Conservation (phyloP, 2,888 invertebrate genomes). For the Harpalus rubripes region DNA sequence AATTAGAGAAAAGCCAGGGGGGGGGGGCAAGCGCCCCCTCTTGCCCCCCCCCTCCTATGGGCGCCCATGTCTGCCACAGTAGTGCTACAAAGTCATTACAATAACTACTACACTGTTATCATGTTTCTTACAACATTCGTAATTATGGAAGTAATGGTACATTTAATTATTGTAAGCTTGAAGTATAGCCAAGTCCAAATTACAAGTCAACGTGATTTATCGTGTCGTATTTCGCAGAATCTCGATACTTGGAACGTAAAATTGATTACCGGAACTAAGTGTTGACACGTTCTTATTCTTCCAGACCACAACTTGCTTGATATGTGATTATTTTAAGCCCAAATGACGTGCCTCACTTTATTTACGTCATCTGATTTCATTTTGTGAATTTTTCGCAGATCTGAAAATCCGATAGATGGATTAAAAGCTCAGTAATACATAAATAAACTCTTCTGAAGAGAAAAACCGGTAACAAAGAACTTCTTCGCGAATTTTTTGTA, state of each 20-base stretch:
- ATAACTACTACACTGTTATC: background rate
- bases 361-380: slow-evolving; percentile 17
- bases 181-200: slow-evolving; percentile 44
- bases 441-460: background rate
- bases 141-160: background rate
- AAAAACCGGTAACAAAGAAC: slow-evolving; percentile 28
- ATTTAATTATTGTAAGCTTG: slow-evolving; percentile 46
- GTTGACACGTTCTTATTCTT: slow-evolving; percentile 30
- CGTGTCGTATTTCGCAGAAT: slow-evolving; percentile 16
- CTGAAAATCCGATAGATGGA: slow-evolving; percentile 17
- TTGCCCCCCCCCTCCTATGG: too few species aligned
- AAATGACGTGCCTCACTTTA: slow-evolving; percentile 14
- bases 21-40: too few species aligned
- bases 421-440: slow-evolving; percentile 14
- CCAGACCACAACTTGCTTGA: background rate
- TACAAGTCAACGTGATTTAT: slow-evolving; percentile 10
- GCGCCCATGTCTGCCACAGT: too few species aligned
- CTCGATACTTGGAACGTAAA: slow-evolving; percentile 16
- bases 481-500: slow-evolving; percentile 18
- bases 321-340: slow-evolving; percentile 46
- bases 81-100: too few species aligned
- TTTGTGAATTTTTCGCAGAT: slow-evolving; percentile 20
- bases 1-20: too few species aligned
- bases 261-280: slow-evolving; percentile 41
- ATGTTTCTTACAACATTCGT: too few species aligned